phyloP scores from a whole-genome alignment of 2,888 invertebrate species.

The Seira musarum region DNA sequence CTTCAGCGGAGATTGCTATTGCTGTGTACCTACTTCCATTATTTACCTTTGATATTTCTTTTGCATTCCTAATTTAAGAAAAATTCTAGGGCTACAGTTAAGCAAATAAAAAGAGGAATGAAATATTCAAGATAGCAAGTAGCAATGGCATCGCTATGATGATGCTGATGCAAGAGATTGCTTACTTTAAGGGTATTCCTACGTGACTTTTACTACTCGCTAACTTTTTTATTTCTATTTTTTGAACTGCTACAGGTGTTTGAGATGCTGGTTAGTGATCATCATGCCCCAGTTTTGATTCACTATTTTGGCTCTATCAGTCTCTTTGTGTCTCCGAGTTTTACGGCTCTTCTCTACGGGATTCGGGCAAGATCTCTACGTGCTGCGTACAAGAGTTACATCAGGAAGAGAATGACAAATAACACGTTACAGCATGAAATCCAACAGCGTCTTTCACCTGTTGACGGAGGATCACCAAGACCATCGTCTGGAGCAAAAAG shows the following conservation, averaged over 20 bases:
- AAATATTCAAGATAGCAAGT: no score
- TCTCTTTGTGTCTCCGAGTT: slow-evolving; percentile 66
- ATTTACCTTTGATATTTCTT: no score
- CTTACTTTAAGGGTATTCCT: no score
- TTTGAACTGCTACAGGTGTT: slow-evolving; percentile 47
- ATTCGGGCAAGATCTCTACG: slow-evolving; percentile 68
- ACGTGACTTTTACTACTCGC: no score
- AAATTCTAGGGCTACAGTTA: no score
- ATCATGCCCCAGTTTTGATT: slow-evolving; percentile 62
- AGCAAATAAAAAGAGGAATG: no score
- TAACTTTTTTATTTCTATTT: no score
- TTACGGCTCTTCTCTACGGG: slow-evolving; percentile 67
- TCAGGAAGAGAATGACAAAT: slow-evolving; percentile 69
- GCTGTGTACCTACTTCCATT: no score
- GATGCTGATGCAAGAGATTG: no score
- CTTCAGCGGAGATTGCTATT: no score
- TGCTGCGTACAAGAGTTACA: slow-evolving; percentile 68
- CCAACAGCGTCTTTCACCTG: slow-evolving; percentile 69
- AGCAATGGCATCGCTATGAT: no score
- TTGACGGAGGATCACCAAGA: slow-evolving; percentile 68
- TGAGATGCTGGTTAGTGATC: slow-evolving; percentile 55
- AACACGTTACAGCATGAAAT: slow-evolving; percentile 69
- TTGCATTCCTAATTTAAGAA: no score
- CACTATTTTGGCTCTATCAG: slow-evolving; percentile 64
- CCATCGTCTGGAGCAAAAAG: slow-evolving; percentile 69